Percentiles rank a stretch among this genome's conserved stretches.
Evolutionary conservation across 2,888 invertebrate genomes (phyloP).

Genomic region (Hemaris fuciformis): DNA sequence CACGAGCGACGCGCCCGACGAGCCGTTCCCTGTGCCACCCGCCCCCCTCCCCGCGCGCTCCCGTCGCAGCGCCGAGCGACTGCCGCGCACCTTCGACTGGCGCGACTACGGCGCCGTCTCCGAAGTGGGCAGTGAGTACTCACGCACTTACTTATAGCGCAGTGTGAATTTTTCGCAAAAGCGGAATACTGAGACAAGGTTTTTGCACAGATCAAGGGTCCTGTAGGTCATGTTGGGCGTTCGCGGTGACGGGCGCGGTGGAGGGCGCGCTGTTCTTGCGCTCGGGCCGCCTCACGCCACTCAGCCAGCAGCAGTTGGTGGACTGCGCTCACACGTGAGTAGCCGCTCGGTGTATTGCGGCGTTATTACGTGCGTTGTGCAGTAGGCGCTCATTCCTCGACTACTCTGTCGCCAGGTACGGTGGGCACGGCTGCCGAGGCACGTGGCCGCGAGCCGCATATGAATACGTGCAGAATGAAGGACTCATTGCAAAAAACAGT

Average conservation of each 20-base stretch:
- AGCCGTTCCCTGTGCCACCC: no score
- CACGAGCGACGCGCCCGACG: conserved; percentile 26
- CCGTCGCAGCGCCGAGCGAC: conserved; percentile 22
- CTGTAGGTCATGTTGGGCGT: conserved; percentile 72
- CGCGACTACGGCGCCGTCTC: conserved; percentile 61
- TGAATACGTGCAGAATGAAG: conserved; percentile 54
- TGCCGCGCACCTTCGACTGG: conserved; percentile 59
- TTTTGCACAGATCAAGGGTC: conserved; percentile 50
- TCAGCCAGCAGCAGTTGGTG: conserved; percentile 65
- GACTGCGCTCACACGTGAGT: conserved; percentile 65
- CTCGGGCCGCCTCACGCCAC: conserved; percentile 54
- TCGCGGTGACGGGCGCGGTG: conserved; percentile 66
- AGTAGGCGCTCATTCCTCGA: background rate
- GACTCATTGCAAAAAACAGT: conserved; percentile 52
- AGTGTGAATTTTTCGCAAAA: background rate
- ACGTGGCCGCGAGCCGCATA: conserved; percentile 68
- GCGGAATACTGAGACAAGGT: background rate
- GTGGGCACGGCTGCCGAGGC: conserved; percentile 55
- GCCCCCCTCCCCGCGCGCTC: no score
- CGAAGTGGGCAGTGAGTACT: conserved; percentile 56
- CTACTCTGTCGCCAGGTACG: conserved; percentile 42
- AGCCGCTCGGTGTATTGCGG: background rate
- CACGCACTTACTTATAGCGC: background rate
- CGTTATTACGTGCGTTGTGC: background rate
- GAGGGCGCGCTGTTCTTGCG: conserved; percentile 66